Percentiles rank a stretch among this genome's conserved stretches.
Conservation (phyloP, 2,888 invertebrate genomes). For the Punctoribates punctum region DNA sequence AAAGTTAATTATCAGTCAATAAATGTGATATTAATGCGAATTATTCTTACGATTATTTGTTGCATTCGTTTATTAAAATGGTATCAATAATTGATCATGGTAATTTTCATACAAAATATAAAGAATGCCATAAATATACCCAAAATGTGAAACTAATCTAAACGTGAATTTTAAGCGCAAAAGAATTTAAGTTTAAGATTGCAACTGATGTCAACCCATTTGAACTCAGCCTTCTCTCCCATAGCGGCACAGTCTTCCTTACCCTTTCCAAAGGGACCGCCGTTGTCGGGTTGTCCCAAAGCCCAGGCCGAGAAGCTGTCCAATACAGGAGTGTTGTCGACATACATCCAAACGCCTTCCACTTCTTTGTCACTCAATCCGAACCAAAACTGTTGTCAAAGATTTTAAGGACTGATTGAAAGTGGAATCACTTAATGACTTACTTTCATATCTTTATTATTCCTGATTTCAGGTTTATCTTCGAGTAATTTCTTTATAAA, state of each 20-base stretch:
- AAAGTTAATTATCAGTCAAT: too few species aligned
- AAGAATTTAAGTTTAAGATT: constrained; percentile 34
- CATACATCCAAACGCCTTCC: constrained; percentile 35
- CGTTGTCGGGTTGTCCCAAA: constrained; percentile 39
- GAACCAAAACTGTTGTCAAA: constrained; percentile 41
- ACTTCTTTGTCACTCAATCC: constrained; percentile 31
- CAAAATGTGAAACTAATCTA: too few species aligned
- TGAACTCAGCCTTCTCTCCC: constrained; percentile 22
- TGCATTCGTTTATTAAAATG: too few species aligned
- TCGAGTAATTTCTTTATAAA: constrained; percentile 20
- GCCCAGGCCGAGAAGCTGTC: constrained; percentile 39
- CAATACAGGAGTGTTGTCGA: constrained; percentile 37
- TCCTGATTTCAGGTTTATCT: neutral
- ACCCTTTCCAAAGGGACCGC: constrained; percentile 27
- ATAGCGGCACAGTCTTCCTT: constrained; percentile 35
- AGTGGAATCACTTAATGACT: too few species aligned
- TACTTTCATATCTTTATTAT: constrained; percentile 17
- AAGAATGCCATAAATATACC: too few species aligned
- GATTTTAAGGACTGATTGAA: too few species aligned
- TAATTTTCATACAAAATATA: too few species aligned
- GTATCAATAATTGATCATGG: too few species aligned
- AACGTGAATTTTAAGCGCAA: constrained; percentile 38
- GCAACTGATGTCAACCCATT: constrained; percentile 39
- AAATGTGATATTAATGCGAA: too few species aligned
- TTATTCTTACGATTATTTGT: too few species aligned